phyloP scores from a whole-genome alignment of 1,140 invertebrate genomes.

The Neuroterus valhalla region DNA sequence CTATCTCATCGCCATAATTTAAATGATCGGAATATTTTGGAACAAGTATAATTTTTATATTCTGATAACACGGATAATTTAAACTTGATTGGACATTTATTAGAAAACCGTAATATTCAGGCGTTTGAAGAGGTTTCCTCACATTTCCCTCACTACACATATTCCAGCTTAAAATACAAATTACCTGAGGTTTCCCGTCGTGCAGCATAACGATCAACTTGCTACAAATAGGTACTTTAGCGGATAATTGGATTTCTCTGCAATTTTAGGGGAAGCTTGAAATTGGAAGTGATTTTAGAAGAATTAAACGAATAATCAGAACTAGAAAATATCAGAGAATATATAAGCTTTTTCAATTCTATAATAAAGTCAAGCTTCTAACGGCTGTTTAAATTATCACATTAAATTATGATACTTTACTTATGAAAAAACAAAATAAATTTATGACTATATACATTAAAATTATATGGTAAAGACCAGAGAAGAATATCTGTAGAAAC shows the following conservation, averaged over 20 bases:
- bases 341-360: no score
- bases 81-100: neutral
- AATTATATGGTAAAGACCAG: no score
- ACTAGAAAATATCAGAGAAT: neutral
- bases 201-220: slow-evolving; percentile 1
- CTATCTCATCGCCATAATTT: no score
- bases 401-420: no score
- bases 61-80: neutral
- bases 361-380: no score
- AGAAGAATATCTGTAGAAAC: no score
- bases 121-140: neutral
- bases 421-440: no score
- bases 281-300: neutral
- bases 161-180: neutral
- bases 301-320: neutral
- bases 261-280: neutral
- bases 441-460: no score
- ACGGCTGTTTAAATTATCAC: no score
- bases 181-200: slow-evolving; percentile 7
- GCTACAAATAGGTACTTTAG: neutral
- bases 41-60: no score
- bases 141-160: neutral
- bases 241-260: neutral
- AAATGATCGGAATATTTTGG: no score
- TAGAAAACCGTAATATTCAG: neutral